A percentile compares a stretch with the other conserved stretches of the same genome.
Conservation (phyloP, 1,140 invertebrate species). For the Leucophenga varia region DNA sequence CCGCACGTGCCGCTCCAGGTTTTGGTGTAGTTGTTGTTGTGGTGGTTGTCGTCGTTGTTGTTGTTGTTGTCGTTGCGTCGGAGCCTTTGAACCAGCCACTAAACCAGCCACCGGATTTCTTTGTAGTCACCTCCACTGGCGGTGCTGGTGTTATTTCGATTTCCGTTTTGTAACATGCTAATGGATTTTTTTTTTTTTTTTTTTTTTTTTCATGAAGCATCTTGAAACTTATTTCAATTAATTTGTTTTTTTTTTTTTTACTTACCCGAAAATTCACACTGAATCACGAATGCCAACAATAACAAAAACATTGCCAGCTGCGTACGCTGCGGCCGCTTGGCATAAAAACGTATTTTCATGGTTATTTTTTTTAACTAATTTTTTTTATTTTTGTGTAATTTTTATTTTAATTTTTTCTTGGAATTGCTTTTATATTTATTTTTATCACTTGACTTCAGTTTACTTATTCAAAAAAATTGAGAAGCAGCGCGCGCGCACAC, state of each 20-base stretch:
- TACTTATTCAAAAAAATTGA: too few species aligned
- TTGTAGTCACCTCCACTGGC: conserved; percentile 37
- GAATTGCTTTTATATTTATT: too few species aligned
- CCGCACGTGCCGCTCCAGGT: neutral
- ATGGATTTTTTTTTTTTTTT: neutral
- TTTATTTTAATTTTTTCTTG: too few species aligned
- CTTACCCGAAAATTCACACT: conserved; percentile 39
- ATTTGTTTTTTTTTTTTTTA: neutral
- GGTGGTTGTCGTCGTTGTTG: conserved; percentile 17
- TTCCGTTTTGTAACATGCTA: conserved; percentile 44
- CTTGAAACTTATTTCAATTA: neutral
- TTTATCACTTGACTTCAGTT: too few species aligned
- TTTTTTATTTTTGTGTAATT: too few species aligned
- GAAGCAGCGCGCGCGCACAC: too few species aligned
- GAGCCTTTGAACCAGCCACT: conserved; percentile 33
- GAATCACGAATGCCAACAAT: conserved; percentile 30
- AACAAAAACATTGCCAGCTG: conserved; percentile 34
- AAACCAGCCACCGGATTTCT: conserved; percentile 46
- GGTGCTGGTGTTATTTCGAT: conserved; percentile 43
- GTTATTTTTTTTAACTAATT: too few species aligned
- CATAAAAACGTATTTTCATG: too few species aligned
- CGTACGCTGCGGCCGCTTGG: too few species aligned
- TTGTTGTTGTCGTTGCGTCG: conserved; percentile 17
- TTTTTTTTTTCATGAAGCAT: too few species aligned
- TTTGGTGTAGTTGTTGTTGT: conserved; percentile 4